Evolutionary conservation across 2,797 vertebrate species (phyloP).

Genomic region (Hypotaenidia okinawae): DNA sequence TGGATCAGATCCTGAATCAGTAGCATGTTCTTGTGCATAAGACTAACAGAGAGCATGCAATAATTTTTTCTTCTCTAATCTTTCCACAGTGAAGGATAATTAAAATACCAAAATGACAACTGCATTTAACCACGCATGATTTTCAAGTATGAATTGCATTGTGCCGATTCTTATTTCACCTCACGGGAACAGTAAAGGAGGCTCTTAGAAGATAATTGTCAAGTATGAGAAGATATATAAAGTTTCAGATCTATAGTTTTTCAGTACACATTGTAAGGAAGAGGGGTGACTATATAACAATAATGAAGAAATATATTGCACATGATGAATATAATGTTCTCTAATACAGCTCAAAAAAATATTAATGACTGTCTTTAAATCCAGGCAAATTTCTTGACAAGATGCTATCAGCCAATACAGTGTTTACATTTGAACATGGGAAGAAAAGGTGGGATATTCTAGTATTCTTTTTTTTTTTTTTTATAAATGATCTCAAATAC

Average conservation of each 20-base stretch:
- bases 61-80: neutral
- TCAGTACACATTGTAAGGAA: neutral
- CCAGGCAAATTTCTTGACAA: neutral
- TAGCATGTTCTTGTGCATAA: neutral
- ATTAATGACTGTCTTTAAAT: neutral
- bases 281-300: neutral
- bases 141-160: neutral
- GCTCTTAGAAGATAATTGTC: neutral
- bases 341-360: neutral
- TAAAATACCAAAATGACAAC: neutral
- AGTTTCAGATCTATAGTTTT: neutral
- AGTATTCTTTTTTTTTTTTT: neutral
- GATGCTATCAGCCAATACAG: neutral
- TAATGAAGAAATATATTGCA: neutral
- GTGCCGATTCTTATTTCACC: neutral
- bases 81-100: neutral
- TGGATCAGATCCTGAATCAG: neutral
- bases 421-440: neutral
- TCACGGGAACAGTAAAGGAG: neutral
- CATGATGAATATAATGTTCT: neutral
- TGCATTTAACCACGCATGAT: neutral
- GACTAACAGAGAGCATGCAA: neutral
- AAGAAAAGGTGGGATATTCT: neutral
- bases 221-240: neutral
- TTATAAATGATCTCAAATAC: neutral